A percentile compares a stretch with the other conserved stretches of the same genome.
These are phyloP conservation scores for Antennarius striatus DNA, from an alignment of 2,113 vertebrate genomes.

Conservation along the genomic window DNA sequence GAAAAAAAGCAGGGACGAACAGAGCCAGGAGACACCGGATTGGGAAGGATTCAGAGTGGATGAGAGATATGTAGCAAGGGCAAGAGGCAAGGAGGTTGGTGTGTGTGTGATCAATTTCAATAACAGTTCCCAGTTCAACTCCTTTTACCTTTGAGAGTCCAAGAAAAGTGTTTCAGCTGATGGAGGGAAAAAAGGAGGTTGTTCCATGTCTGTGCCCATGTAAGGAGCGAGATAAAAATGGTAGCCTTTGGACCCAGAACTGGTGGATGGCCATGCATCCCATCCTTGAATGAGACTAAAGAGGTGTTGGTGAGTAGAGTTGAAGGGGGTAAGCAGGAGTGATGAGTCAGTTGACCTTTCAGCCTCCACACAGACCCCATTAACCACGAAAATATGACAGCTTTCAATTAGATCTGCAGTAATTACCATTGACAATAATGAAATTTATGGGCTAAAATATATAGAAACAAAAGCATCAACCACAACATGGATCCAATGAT, in stretches of 20 bases:
- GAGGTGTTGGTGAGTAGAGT: slow-evolving; percentile 54
- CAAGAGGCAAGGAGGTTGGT: not conserved
- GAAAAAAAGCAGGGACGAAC: slow-evolving; percentile 5
- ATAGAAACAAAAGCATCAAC: slow-evolving; percentile 5
- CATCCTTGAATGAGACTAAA: slow-evolving; percentile 73
- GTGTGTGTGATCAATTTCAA: slow-evolving; percentile 22
- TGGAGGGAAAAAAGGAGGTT: slow-evolving; percentile 11
- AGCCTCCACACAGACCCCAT: slow-evolving; percentile 41
- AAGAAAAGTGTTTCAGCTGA: slow-evolving; percentile 22
- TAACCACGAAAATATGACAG: slow-evolving; percentile 54
- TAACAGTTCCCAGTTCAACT: slow-evolving; percentile 28
- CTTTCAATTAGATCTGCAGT: slow-evolving; percentile 47
- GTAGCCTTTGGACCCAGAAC: slow-evolving; percentile 50
- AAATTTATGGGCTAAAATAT: slow-evolving; percentile 34
- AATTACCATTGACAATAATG: slow-evolving; percentile 54
- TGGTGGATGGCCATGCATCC: slow-evolving; percentile 66
- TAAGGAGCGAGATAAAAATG: slow-evolving; percentile 53
- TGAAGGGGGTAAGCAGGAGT: slow-evolving; percentile 56
- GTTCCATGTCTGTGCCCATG: slow-evolving; percentile 8
- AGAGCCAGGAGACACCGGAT: slow-evolving; percentile 31
- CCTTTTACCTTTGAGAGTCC: slow-evolving; percentile 23
- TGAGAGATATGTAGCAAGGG: slow-evolving; percentile 23
- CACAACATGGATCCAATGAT: not conserved
- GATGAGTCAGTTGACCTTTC: slow-evolving; percentile 69
- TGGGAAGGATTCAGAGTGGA: slow-evolving; percentile 25